phyloP scores from a whole-genome alignment of 2,888 invertebrate genomes.

The Tetanocera ferruginea region DNA sequence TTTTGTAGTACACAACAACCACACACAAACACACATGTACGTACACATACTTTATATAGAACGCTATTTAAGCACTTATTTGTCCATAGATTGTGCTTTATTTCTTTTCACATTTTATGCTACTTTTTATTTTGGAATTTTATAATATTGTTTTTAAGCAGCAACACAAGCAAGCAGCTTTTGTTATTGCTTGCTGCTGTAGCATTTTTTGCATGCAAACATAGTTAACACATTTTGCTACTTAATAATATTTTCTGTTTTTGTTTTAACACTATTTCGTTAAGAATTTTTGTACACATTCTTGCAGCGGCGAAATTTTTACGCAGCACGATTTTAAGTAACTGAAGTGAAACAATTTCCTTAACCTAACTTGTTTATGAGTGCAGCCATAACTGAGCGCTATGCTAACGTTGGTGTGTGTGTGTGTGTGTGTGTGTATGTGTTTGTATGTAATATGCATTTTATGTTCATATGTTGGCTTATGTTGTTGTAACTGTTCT shows the following conservation, averaged over 20 bases:
- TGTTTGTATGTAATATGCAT: constrained; percentile 18
- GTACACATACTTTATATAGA: neutral
- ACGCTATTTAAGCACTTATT: constrained; percentile 1
- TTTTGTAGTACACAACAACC: neutral
- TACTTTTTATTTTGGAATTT: neutral
- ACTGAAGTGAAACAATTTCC: neutral
- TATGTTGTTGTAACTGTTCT: neutral
- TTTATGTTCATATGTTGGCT: neutral
- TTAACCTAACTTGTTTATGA: neutral
- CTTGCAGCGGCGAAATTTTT: neutral
- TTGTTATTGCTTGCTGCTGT: neutral
- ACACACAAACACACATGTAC: constrained; percentile 16
- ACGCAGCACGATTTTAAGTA: neutral
- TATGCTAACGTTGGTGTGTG: neutral
- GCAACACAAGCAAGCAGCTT: neutral
- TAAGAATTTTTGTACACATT: neutral
- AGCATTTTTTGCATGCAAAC: neutral
- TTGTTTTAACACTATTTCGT: neutral
- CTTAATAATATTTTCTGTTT: neutral
- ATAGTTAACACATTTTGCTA: neutral
- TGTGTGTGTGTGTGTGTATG: neutral
- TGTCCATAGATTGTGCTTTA: neutral
- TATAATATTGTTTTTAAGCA: too few species aligned
- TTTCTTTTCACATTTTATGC: neutral
- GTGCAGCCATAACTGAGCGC: neutral